Percentiles rank a stretch among this genome's conserved stretches.
These are phyloP conservation scores for Atherinomorus stipes DNA, from an alignment of 2,113 vertebrate genomes.

Conservation along the genomic window DNA sequence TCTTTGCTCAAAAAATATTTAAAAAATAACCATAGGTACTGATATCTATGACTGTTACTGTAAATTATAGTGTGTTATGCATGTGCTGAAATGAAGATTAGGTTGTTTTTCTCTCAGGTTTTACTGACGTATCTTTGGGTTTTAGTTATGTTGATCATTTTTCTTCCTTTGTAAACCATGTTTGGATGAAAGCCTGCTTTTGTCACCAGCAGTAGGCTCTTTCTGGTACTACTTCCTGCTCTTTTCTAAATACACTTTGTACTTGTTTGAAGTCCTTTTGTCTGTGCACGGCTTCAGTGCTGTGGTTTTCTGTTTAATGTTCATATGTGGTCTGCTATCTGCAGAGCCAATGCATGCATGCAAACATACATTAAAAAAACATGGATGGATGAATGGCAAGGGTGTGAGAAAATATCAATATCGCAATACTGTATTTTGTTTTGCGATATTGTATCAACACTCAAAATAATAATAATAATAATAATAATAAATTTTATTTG, in stretches of 20 bases:
- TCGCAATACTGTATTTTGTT: no score
- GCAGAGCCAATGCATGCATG: constrained; percentile 1
- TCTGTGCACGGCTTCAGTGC: neutral
- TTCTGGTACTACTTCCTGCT: neutral
- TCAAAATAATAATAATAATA: no score
- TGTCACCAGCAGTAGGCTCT: neutral
- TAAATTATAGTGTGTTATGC: no score
- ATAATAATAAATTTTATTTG: no score
- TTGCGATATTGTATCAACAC: no score
- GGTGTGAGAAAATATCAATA: no score
- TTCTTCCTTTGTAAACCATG: neutral
- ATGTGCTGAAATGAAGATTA: no score
- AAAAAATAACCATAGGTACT: no score
- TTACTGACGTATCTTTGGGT: neutral
- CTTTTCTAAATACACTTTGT: neutral
- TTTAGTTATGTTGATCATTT: neutral
- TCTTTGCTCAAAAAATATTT: no score
- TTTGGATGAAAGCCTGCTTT: neutral
- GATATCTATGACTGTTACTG: no score
- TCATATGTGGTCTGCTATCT: constrained; percentile 3
- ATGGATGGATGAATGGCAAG: no score
- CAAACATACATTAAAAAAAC: constrained; percentile 1
- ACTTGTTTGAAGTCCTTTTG: constrained; percentile 8
- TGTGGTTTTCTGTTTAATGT: neutral
- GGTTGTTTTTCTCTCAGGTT: no score